Percentiles rank a stretch among this genome's conserved stretches.
These are phyloP conservation scores for Tragelaphus strepsiceros DNA, from an alignment of 2,113 vertebrate genomes.

Conservation along the genomic window DNA sequence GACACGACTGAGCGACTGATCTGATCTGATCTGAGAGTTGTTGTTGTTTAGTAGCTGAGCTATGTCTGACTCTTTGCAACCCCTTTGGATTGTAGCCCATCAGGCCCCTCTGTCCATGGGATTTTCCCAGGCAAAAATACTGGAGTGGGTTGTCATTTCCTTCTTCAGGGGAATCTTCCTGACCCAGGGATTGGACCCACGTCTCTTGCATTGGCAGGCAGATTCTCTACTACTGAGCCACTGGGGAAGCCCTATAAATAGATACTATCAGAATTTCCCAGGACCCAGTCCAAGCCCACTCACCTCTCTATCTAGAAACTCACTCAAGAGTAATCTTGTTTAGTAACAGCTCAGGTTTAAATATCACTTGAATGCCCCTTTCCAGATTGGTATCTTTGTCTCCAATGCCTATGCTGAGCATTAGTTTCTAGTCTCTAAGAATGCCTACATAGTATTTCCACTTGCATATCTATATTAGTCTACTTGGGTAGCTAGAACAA, in stretches of 20 bases:
- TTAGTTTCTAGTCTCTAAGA: not conserved
- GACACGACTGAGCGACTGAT: too few species aligned
- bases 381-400: not conserved
- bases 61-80: not conserved
- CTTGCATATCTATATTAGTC: not conserved
- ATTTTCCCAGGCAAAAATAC: not conserved
- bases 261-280: not conserved
- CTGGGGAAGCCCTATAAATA: not conserved
- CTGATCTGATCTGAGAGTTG: too few species aligned
- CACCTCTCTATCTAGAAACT: not conserved
- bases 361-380: not conserved
- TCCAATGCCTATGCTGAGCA: not conserved
- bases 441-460: not conserved
- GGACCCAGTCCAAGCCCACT: rapidly evolving
- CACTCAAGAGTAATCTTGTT: not conserved
- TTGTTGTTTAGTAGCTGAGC: not conserved
- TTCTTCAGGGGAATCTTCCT: not conserved
- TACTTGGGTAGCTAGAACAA: not conserved
- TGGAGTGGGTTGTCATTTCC: not conserved
- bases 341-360: not conserved
- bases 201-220: not conserved
- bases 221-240: not conserved
- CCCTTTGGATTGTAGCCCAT: not conserved
- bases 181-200: not conserved
- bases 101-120: not conserved